Conservation (phyloP, 2,113 vertebrate species). For the Tiliqua scincoides region DNA sequence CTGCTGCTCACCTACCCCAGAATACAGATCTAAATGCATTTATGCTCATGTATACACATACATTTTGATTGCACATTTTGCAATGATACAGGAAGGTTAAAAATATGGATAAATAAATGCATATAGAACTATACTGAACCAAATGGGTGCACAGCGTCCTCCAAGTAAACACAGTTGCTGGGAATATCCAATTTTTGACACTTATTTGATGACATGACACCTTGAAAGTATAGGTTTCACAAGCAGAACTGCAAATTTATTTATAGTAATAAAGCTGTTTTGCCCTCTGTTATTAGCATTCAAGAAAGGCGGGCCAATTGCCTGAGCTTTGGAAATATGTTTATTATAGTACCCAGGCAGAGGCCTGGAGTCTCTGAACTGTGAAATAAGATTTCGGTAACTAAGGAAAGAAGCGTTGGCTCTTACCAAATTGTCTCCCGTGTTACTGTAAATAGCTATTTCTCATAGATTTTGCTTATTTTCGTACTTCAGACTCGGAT, state of each 20-base stretch:
- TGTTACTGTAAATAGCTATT: conserved; percentile 54
- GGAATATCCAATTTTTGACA: rapidly evolving
- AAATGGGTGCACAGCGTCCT: neutral
- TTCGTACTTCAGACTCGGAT: conserved; percentile 29
- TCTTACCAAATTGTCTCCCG: conserved; percentile 39
- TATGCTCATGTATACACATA: too few species aligned
- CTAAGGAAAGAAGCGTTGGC: conserved; percentile 56
- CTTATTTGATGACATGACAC: neutral
- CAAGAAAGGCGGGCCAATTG: neutral
- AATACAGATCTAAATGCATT: too few species aligned
- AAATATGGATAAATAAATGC: neutral
- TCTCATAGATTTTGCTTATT: conserved; percentile 27
- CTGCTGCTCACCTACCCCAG: too few species aligned
- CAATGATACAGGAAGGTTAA: neutral
- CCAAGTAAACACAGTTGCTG: neutral
- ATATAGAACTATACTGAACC: neutral
- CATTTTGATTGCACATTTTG: neutral
- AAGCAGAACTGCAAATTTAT: neutral
- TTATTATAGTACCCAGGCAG: neutral
- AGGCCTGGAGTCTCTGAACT: conserved; percentile 58
- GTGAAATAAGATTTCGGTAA: conserved; percentile 74
- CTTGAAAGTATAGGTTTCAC: neutral
- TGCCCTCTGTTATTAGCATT: neutral
- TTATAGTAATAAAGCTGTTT: neutral
- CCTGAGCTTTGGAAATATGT: conserved; percentile 22